These are phyloP conservation scores for Drosophila varians DNA, from an alignment of 1,140 invertebrate species.

Conservation along the genomic window DNA sequence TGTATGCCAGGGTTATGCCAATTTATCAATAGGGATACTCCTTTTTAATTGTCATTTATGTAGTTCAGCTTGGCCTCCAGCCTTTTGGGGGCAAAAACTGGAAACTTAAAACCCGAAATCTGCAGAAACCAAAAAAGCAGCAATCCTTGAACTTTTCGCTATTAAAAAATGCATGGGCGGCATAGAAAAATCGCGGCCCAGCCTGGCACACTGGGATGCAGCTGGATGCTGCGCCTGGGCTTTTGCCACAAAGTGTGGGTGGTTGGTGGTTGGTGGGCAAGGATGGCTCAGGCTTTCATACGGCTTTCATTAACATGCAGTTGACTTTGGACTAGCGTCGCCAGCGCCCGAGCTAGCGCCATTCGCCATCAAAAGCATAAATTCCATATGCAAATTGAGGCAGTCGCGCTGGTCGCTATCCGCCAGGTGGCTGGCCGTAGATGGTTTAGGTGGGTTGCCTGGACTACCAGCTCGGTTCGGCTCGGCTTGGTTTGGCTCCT, in stretches of 20 bases:
- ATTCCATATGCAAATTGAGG: conserved; percentile 76
- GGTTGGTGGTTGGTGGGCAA: neutral
- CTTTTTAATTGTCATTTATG: neutral
- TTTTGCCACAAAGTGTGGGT: neutral
- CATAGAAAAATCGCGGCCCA: conserved; percentile 36
- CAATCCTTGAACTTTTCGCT: conserved; percentile 77
- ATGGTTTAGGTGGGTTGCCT: conserved; percentile 5
- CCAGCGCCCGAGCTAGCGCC: neutral
- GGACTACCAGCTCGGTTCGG: no score
- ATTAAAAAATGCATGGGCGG: conserved; percentile 68
- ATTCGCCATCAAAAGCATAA: conserved; percentile 72
- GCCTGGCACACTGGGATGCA: neutral
- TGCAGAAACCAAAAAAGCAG: conserved; percentile 58
- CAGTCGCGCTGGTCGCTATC: conserved; percentile 1
- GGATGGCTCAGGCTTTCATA: conserved; percentile 26
- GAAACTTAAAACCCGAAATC: conserved; percentile 23
- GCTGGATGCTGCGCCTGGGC: neutral
- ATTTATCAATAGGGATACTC: no score
- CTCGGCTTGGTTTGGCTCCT: conserved; percentile 16
- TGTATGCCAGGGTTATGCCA: neutral
- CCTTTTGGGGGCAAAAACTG: neutral
- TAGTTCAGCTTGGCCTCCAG: no score
- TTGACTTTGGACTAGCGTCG: conserved; percentile 46
- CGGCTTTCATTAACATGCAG: conserved; percentile 79
- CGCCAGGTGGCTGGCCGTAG: neutral